A percentile compares a stretch with the other conserved stretches of the same genome.
These are phyloP conservation scores for Thunnus maccoyii DNA, from an alignment of 2,113 vertebrate species.

Conservation along the genomic window DNA sequence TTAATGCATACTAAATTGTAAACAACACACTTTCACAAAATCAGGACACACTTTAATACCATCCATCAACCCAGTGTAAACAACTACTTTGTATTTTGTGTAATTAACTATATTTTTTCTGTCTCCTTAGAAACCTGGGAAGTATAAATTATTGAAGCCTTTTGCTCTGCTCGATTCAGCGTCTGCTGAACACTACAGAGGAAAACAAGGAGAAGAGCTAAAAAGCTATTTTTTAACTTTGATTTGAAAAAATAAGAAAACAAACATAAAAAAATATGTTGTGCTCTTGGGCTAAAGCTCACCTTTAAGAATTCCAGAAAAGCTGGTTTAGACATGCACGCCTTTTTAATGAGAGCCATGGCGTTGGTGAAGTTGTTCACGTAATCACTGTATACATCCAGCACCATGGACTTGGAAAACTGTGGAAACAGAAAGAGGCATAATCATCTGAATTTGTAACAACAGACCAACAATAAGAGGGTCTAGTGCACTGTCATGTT, in stretches of 20 bases:
- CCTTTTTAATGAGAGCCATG: slow-evolving; percentile 97
- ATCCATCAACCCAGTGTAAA: slow-evolving; percentile 2
- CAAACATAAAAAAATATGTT: neutral
- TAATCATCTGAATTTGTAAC: slow-evolving; percentile 19
- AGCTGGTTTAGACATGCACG: slow-evolving; percentile 94
- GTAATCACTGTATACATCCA: slow-evolving; percentile 96
- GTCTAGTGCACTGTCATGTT: neutral
- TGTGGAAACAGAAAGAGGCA: slow-evolving; percentile 64
- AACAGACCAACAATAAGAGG: slow-evolving; percentile 6
- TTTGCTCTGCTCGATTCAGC: neutral
- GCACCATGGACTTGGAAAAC: slow-evolving; percentile 99
- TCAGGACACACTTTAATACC: neutral
- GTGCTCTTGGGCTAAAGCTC: slow-evolving; percentile 33
- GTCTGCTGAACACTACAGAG: slow-evolving; percentile 1
- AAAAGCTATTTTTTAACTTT: neutral
- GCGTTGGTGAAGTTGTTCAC: slow-evolving; percentile 98
- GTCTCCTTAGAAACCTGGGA: slow-evolving; percentile 23
- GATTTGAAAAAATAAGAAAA: neutral
- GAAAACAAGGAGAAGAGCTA: slow-evolving; percentile 7
- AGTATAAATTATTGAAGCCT: slow-evolving; percentile 23
- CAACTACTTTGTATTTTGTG: neutral
- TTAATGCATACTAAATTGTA: neutral
- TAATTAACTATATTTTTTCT: neutral
- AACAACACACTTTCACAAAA: neutral
- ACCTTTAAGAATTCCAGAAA: slow-evolving; percentile 99